Evolutionary conservation across 2,797 vertebrate species (phyloP).

Genomic region (Amazona ochrocephala): DNA sequence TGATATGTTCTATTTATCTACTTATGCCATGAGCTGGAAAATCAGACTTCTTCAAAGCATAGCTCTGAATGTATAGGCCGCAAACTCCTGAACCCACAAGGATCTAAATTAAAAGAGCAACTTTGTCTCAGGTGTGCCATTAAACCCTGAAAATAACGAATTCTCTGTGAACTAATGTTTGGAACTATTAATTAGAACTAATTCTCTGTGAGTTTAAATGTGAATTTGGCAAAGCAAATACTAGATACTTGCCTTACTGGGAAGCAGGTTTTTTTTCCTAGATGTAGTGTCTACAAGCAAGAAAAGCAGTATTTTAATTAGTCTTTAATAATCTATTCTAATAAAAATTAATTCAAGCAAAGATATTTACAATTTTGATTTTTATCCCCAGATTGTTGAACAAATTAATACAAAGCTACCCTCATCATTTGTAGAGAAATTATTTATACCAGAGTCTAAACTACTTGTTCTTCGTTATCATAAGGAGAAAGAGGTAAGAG

Average conservation of each 20-base stretch:
- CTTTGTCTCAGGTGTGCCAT: background rate
- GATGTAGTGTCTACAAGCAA: background rate
- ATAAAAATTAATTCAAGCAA: background rate
- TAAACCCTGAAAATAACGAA: background rate
- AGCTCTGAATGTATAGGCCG: background rate
- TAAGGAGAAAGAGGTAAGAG: conserved; percentile 90
- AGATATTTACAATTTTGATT: background rate
- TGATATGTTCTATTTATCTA: background rate
- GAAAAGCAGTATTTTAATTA: background rate
- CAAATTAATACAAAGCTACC: conserved; percentile 98
- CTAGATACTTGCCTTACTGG: background rate
- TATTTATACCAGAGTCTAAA: conserved; percentile 92
- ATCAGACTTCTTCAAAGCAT: background rate
- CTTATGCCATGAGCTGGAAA: background rate
- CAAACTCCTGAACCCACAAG: background rate
- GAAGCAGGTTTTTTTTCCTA: background rate
- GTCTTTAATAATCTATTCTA: background rate
- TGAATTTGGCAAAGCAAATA: background rate
- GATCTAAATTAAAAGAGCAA: background rate
- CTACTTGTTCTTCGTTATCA: conserved; percentile 93
- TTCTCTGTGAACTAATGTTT: background rate
- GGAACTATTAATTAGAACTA: background rate
- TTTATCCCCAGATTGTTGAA: conserved; percentile 88
- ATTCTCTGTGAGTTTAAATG: background rate
- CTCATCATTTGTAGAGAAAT: conserved; percentile 92